Base-by-base conservation (phyloP, 2,797 vertebrate genomes). In the Phrynocephalus forsythii region DNA sequence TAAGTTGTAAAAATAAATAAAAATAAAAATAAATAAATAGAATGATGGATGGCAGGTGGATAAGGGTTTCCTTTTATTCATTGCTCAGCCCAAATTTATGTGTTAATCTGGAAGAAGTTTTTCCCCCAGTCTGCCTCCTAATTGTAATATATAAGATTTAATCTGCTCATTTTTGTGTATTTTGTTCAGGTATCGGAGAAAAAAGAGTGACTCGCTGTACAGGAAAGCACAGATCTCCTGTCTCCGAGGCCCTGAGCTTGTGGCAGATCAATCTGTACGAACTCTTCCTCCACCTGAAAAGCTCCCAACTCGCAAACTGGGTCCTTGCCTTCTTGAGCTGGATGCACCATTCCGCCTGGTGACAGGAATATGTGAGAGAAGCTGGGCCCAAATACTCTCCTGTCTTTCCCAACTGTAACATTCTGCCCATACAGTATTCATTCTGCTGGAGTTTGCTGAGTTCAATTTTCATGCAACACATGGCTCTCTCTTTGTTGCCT, bases 221-320 rank as follows among this genome's bases (percentile, higher is more conserved):
- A 96, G 92, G 87, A 97, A 91, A 71, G 93, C 97, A 85, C 97
- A 96, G 94, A 97, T 99, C 94, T 96, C 96, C 1, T n/a, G 75
- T 98, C 91, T 89, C 93, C 0, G 98, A 99, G 95, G 93, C 92
- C 1, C 87, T 98, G 84, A 94, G 89, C 90, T 95, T 99, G 72
- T 98, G 97, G 97, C 97, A 97, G 89, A 98, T 99, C 92, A 94
- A 89, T 82, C 68, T 98, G 44, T 98, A 98, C 38, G 98, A 99
- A 95, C 92, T 98, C 50, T 91, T 97, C 20, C 95, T 99, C 90
- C 96, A 97, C 95, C 83, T 97, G 86, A 98, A 96, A 91, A 95
- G 96, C 66, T 97, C 96, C 10, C 20, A 72, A 72, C 85, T 98
- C 91, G 95, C 95, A 16, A 92, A 91, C 91, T 97, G 97, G 97